These are phyloP conservation scores for Polypterus senegalus DNA, from an alignment of 2,113 vertebrate genomes.

Conservation along the genomic window DNA sequence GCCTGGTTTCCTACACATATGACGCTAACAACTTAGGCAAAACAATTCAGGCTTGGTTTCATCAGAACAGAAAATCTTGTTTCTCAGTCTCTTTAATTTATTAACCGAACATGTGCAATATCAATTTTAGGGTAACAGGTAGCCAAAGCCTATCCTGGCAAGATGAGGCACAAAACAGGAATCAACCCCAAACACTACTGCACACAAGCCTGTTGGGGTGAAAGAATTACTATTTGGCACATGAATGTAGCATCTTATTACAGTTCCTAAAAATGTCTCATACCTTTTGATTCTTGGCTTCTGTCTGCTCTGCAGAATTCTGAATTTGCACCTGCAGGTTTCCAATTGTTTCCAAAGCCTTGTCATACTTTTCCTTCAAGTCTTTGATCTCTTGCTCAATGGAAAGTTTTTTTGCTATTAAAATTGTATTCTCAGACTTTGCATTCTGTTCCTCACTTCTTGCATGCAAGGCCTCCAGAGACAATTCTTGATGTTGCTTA, in stretches of 20 bases:
- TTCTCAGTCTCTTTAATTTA: too few relatives aligned
- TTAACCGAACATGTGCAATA: too few relatives aligned
- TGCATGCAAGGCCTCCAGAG: conserved; percentile 44
- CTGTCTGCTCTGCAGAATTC: conserved; percentile 74
- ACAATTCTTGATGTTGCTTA: conserved; percentile 50
- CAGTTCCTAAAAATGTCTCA: neutral
- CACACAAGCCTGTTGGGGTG: too few relatives aligned
- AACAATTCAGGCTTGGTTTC: too few relatives aligned
- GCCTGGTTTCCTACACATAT: too few relatives aligned
- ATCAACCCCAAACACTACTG: too few relatives aligned
- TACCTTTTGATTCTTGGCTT: conserved; percentile 93
- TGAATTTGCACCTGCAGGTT: conserved; percentile 83
- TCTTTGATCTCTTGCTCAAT: conserved; percentile 79
- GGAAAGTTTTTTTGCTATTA: conserved; percentile 53
- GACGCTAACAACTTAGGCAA: too few relatives aligned
- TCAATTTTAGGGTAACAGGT: too few relatives aligned
- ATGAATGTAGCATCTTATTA: too few relatives aligned
- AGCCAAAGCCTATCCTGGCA: too few relatives aligned
- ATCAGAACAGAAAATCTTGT: too few relatives aligned
- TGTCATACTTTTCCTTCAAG: conserved; percentile 74
- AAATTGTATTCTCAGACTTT: conserved; percentile 50
- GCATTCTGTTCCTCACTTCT: conserved; percentile 46
- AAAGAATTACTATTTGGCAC: too few relatives aligned
- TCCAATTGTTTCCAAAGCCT: conserved; percentile 65
- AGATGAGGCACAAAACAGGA: neutral